A percentile compares a stretch with the other conserved stretches of the same genome.
phyloP scores from a whole-genome alignment of 2,888 invertebrate genomes.

The Eristalinus aeneus region DNA sequence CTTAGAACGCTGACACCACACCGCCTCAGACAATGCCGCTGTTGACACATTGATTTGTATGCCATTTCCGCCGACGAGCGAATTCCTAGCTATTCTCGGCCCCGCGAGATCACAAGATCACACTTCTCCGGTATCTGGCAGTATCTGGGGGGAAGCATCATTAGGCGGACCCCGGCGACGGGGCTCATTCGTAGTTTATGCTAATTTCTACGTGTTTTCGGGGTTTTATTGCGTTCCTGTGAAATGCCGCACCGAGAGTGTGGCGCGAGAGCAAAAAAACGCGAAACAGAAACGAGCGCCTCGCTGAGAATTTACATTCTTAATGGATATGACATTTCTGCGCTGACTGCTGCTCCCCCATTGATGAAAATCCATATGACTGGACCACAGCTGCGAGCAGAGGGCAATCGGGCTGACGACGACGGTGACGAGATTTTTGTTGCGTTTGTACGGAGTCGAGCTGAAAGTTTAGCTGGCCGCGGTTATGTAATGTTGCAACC shows the following conservation, averaged over 20 bases:
- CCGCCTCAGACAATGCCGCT: background rate
- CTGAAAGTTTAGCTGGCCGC: background rate
- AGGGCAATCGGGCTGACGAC: background rate
- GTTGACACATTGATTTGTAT: constrained; percentile 61
- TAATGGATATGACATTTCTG: constrained; percentile 54
- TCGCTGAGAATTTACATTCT: constrained; percentile 37
- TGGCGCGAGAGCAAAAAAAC: constrained; percentile 1
- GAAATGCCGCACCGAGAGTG: constrained; percentile 35
- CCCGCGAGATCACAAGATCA: constrained; percentile 23
- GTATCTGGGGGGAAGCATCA: constrained; percentile 35
- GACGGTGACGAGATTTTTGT: background rate
- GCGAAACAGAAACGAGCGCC: background rate
- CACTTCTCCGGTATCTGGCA: background rate
- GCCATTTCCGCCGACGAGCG: constrained; percentile 45
- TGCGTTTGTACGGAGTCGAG: too few species aligned
- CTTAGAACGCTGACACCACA: constrained; percentile 23
- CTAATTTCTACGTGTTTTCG: constrained; percentile 58
- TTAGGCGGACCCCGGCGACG: background rate
- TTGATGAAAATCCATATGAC: constrained; percentile 15
- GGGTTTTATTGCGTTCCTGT: constrained; percentile 42
- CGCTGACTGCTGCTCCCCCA: background rate
- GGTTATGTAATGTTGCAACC: background rate
- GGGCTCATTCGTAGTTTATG: constrained; percentile 56
- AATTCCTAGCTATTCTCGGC: constrained; percentile 7
- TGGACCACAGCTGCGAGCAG: background rate